A percentile compares a stretch with the other conserved stretches of the same genome.
phyloP scores from a whole-genome alignment of 1,140 invertebrate genomes.

The Lordiphosa clarofinis region DNA sequence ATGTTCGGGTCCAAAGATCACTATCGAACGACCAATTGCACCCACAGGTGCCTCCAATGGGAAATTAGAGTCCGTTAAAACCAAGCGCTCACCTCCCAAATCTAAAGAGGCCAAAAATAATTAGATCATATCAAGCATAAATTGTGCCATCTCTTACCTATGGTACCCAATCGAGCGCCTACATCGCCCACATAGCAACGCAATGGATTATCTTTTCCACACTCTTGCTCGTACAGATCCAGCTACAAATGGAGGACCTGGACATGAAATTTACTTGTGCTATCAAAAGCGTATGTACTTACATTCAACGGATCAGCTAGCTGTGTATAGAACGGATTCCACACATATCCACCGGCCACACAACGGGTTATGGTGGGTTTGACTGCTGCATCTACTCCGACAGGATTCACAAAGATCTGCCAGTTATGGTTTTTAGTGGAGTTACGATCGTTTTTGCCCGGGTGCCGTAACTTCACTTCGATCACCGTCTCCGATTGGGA shows the following conservation, averaged over 20 bases:
- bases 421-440: constrained; percentile 93
- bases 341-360: constrained; percentile 93
- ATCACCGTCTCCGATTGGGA: constrained; percentile 93
- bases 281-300: constrained; percentile 42
- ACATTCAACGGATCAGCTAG: constrained; percentile 93
- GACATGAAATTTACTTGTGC: neutral
- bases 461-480: constrained; percentile 92
- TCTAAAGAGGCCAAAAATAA: constrained; percentile 76
- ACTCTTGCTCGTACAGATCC: constrained; percentile 92
- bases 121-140: neutral
- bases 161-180: constrained; percentile 90
- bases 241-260: constrained; percentile 80
- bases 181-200: constrained; percentile 96
- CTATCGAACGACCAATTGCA: constrained; percentile 91
- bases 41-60: constrained; percentile 88
- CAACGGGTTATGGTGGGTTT: constrained; percentile 89
- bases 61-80: constrained; percentile 93
- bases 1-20: constrained; percentile 89
- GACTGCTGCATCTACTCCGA: constrained; percentile 94
- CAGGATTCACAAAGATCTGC: constrained; percentile 95
- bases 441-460: constrained; percentile 90
- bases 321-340: constrained; percentile 96
- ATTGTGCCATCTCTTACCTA: constrained; percentile 79
- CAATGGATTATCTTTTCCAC: constrained; percentile 91
- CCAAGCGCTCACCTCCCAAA: constrained; percentile 87